Conservation (phyloP, 2,888 invertebrate species). For the Cheilosia urbana region DNA sequence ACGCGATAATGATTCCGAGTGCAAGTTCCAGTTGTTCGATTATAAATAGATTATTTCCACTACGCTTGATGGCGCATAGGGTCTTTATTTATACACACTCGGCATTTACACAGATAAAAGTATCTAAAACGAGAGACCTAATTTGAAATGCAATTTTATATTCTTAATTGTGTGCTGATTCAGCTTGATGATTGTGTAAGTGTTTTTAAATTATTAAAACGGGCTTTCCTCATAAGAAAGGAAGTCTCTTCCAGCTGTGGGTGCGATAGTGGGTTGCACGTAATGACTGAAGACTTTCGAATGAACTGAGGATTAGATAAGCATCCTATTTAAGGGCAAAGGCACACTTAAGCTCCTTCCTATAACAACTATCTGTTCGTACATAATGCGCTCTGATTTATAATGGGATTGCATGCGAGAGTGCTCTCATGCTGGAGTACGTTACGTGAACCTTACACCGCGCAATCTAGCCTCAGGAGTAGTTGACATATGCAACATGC, state of each 20-base stretch:
- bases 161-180: conserved; percentile 43
- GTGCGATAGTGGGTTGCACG: neutral
- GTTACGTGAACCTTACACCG: conserved; percentile 25
- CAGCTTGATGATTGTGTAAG: conserved; percentile 43
- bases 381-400: conserved; percentile 11
- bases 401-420: conserved; percentile 6
- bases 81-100: conserved; percentile 1
- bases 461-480: neutral
- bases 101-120: conserved; percentile 44
- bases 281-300: neutral
- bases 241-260: conserved; percentile 10
- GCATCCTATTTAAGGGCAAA: neutral
- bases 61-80: conserved; percentile 49
- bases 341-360: neutral
- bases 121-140: conserved; percentile 47
- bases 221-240: conserved; percentile 2
- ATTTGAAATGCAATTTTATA: conserved; percentile 63
- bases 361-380: neutral
- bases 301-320: neutral
- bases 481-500: conserved; percentile 39
- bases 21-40: conserved; percentile 66
- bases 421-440: conserved; percentile 10
- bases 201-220: conserved; percentile 16
- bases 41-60: conserved; percentile 70
- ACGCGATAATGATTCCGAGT: conserved; percentile 68